Evolutionary conservation across 2,113 vertebrate genomes (phyloP), one percentile per base, ranked within the genome.

Genomic region (Catharus fuscescens): DNA sequence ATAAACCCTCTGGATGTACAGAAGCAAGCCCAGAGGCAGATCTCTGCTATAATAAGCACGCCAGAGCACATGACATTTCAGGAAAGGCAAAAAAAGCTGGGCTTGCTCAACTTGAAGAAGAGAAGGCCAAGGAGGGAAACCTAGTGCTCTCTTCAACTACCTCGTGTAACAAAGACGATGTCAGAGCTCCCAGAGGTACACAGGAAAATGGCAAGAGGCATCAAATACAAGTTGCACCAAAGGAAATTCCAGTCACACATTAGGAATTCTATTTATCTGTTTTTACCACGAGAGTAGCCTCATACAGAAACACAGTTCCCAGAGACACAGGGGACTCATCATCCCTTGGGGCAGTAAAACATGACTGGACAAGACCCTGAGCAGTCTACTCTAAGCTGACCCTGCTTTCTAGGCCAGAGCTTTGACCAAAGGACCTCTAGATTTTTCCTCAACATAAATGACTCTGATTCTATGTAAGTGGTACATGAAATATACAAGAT

Each of bases 151-250:
- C 42, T 74, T 92, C 36, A 54, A 14, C 31, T 50, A 48, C 8
- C 28, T 42, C 1, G 0, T 2, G 5, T 20, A 78, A 50, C 8
- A 1, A 91, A 70, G 69, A 59, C 12, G 4, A 72, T 14, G 15
- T 45, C 47, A 77, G 66, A 88, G 42, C 65, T 82, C 79, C 67
- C 28, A 79, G 36, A 93, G 7, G 34, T 2, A 2, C 34, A 66
- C 8, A 89, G 69, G 18, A 87, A 92, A 79, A 78, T 6, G 14
- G 26, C 29, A 92, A 87, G 24, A 86, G 38, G 24, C 52, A 89
- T 45, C 38, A 86, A 84, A 89, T 42, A n/a, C 24, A 74, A 91
- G 38, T 7, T 71, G 20, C 34, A 91, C 83, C 62, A 86, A 31
- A 24, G 24, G 31, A 90, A 76, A 88, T 86, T 60, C 61, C 44